Evolutionary conservation across 1,140 invertebrate species (phyloP).

Genomic region (Aphelinus certus): DNA sequence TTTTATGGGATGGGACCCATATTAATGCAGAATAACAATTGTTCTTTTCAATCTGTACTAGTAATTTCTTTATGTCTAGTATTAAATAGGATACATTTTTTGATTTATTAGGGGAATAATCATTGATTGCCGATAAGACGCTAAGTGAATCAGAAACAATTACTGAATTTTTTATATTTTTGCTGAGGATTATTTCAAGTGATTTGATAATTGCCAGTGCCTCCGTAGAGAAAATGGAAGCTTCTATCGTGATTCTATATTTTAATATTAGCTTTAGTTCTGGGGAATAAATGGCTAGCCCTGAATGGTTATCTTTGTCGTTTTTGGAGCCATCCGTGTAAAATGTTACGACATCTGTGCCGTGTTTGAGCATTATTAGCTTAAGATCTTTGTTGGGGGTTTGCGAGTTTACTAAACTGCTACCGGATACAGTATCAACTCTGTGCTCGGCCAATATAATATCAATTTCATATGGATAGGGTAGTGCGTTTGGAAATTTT

Average conservation of each 20-base stretch:
- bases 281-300: neutral
- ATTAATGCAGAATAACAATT: too few relatives aligned
- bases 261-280: neutral
- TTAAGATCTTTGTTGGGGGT: neutral
- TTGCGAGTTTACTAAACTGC: neutral
- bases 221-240: neutral
- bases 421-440: neutral
- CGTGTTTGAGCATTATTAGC: neutral
- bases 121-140: neutral
- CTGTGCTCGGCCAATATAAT: neutral
- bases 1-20: too few relatives aligned
- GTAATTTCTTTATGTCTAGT: neutral
- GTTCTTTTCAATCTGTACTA: neutral
- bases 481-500: neutral
- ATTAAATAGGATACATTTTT: neutral
- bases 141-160: neutral
- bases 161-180: neutral
- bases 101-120: neutral
- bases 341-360: neutral
- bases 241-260: neutral
- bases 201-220: neutral
- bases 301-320: neutral
- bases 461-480: neutral
- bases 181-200: neutral
- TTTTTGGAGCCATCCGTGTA: constrained; percentile 11